Evolutionary conservation across 2,888 invertebrate genomes (phyloP).

Genomic region (Marronus borbonicus): DNA sequence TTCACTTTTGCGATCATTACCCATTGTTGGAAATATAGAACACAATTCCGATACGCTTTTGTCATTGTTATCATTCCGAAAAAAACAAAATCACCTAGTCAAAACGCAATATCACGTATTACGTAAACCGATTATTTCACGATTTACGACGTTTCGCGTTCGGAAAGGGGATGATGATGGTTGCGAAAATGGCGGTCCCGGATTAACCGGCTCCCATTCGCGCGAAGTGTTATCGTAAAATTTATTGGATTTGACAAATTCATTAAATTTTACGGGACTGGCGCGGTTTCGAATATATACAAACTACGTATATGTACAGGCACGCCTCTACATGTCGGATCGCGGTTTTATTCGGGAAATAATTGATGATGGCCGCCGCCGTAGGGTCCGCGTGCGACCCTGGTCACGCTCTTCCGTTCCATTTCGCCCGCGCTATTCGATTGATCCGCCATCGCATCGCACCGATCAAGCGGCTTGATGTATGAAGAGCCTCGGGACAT

Average conservation of each 20-base stretch:
- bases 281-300: constrained; percentile 20
- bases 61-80: too few relatives aligned
- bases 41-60: not conserved
- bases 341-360: constrained; percentile 32
- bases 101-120: not conserved
- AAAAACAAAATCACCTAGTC: not conserved
- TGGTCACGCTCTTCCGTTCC: constrained; percentile 31
- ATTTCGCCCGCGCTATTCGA: constrained; percentile 30
- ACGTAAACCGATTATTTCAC: constrained; percentile 5
- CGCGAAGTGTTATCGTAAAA: constrained; percentile 22
- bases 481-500: constrained; percentile 41
- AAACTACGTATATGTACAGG: not conserved
- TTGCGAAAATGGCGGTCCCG: not conserved
- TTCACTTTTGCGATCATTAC: too few relatives aligned
- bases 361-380: constrained; percentile 38
- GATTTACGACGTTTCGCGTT: constrained; percentile 17
- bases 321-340: not conserved
- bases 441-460: constrained; percentile 32
- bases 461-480: constrained; percentile 31
- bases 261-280: constrained; percentile 38
- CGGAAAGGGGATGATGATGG: not conserved
- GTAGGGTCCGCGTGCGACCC: not conserved
- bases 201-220: constrained; percentile 30
- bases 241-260: constrained; percentile 46
- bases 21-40: too few relatives aligned